Evolutionary conservation across 2,797 vertebrate species (phyloP).

Genomic region (Rhynchotus rufescens): DNA sequence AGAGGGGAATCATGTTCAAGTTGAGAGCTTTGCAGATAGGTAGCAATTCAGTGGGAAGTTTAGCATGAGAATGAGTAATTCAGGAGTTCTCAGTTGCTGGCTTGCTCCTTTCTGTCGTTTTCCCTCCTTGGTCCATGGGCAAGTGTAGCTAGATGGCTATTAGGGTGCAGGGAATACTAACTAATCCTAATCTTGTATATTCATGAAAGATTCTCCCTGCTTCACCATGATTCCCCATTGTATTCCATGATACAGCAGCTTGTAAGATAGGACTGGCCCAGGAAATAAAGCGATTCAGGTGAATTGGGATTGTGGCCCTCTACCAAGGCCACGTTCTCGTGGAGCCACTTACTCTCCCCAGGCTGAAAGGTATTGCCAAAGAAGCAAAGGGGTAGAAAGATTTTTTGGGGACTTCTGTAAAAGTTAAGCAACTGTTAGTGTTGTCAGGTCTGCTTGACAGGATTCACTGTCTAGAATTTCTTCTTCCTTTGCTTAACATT

Average conservation of each 20-base stretch:
- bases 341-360: background rate
- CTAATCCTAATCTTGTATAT: background rate
- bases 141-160: background rate
- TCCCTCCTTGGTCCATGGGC: background rate
- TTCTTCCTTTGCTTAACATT: background rate
- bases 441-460: background rate
- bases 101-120: background rate
- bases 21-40: background rate
- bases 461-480: background rate
- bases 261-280: background rate
- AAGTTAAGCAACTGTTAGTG: background rate
- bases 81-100: background rate
- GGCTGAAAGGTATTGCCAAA: background rate
- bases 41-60: background rate
- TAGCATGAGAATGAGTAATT: background rate
- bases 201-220: background rate
- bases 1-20: background rate
- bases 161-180: background rate
- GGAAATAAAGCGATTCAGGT: background rate
- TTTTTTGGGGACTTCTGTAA: conserved; percentile 9
- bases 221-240: background rate
- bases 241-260: background rate
- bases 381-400: background rate
- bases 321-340: background rate
- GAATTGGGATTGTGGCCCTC: background rate